Evolutionary conservation across 2,797 vertebrate species (phyloP).

Genomic region (Catamblyrhynchus diadema): DNA sequence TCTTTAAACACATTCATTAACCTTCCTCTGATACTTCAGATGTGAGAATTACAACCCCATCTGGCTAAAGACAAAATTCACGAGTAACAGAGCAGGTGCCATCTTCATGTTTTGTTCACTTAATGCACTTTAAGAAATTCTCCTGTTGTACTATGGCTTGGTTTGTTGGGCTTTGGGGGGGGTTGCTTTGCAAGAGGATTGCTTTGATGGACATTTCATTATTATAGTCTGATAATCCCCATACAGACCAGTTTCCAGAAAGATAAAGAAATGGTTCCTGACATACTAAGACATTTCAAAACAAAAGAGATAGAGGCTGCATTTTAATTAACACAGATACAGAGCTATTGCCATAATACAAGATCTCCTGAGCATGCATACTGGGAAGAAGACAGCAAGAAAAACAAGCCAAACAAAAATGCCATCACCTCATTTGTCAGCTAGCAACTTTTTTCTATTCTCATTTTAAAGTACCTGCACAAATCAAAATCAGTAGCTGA

Average conservation of each 20-base stretch:
- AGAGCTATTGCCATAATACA: not conserved
- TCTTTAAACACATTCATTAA: not conserved
- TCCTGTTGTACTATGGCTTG: not conserved
- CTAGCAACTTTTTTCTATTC: not conserved
- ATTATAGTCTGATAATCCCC: not conserved
- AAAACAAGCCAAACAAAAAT: not conserved
- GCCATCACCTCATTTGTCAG: not conserved
- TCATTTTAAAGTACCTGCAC: not conserved
- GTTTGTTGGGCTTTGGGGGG: not conserved
- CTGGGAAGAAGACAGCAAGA: not conserved
- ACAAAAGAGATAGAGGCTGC: not conserved
- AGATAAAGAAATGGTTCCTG: not conserved
- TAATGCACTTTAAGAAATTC: not conserved
- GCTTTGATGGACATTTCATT: not conserved
- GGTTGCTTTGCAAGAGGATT: rapidly evolving
- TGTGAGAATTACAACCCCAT: not conserved
- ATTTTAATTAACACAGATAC: not conserved
- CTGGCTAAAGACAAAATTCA: not conserved
- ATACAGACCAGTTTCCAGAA: not conserved
- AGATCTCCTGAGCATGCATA: not conserved
- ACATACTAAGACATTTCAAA: not conserved
- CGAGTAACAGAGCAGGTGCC: not conserved
- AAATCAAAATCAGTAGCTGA: not conserved
- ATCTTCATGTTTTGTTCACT: not conserved
- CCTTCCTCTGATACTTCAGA: not conserved